phyloP scores from a whole-genome alignment of 2,113 vertebrate species.

The Corythaixoides concolor region DNA sequence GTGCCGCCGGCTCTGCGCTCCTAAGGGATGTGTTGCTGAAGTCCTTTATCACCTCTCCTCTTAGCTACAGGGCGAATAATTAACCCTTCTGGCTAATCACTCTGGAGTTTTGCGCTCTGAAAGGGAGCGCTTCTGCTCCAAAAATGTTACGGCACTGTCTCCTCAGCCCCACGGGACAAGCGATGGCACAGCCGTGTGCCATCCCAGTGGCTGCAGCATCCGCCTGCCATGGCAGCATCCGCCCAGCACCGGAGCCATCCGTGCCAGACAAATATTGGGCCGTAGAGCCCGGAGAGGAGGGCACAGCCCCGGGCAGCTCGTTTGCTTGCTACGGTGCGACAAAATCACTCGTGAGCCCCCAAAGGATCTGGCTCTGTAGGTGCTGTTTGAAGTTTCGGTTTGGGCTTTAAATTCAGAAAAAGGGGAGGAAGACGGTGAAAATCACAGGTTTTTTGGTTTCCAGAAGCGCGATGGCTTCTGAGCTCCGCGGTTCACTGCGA shows the following conservation, averaged over 20 bases:
- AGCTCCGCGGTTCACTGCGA: rapidly evolving
- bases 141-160: rapidly evolving
- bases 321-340: not conserved
- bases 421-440: not conserved
- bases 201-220: not conserved
- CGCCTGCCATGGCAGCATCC: not conserved
- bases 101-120: too few relatives aligned
- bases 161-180: rapidly evolving
- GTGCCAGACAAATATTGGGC: rapidly evolving
- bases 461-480: not conserved
- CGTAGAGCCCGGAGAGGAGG: not conserved
- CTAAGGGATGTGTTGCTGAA: rapidly evolving
- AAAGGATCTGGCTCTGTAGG: rapidly evolving
- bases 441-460: not conserved
- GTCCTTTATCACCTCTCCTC: not conserved
- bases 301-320: not conserved
- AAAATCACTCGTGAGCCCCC: rapidly evolving
- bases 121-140: not conserved
- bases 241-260: not conserved
- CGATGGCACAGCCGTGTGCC: rapidly evolving
- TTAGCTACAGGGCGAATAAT: not conserved
- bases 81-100: not conserved
- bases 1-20: not conserved
- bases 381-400: not conserved
- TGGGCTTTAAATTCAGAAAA: not conserved